Evolutionary conservation across 2,113 vertebrate genomes (phyloP).

Genomic region (Rattus rattus): DNA sequence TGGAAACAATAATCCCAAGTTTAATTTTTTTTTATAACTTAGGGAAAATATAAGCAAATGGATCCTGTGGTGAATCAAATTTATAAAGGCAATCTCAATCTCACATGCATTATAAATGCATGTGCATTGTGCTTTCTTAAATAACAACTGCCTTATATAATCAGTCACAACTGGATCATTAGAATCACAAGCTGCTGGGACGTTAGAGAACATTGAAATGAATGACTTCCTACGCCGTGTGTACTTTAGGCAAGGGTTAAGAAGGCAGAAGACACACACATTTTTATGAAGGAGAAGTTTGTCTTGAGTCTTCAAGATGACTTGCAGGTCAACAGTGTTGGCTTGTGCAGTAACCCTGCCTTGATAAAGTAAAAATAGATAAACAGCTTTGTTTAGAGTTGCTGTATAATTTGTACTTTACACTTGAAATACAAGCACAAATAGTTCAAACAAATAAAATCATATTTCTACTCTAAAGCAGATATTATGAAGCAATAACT

Average conservation of each 20-base stretch:
- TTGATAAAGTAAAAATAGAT: slow-evolving; percentile 54
- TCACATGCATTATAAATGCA: slow-evolving; percentile 25
- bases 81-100: slow-evolving; percentile 56
- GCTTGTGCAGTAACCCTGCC: slow-evolving; percentile 6
- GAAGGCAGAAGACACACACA: neutral
- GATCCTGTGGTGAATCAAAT: slow-evolving; percentile 18
- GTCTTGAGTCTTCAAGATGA: neutral
- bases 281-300: neutral
- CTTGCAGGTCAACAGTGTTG: neutral
- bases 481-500: neutral
- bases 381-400: neutral
- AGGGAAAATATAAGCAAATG: slow-evolving; percentile 50
- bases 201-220: slow-evolving; percentile 46
- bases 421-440: neutral
- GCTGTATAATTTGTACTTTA: neutral
- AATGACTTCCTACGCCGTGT: neutral
- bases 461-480: neutral
- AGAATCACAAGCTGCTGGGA: slow-evolving; percentile 4
- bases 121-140: slow-evolving; percentile 27
- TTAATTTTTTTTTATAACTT: slow-evolving; percentile 62
- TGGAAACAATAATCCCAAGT: slow-evolving; percentile 16
- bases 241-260: neutral
- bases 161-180: slow-evolving; percentile 46
- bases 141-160: neutral
- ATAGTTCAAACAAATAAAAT: slow-evolving; percentile 33